A percentile compares a stretch with the other conserved stretches of the same genome.
These are phyloP conservation scores for Hemiprocne comata DNA, from an alignment of 2,113 vertebrate species.

Conservation along the genomic window DNA sequence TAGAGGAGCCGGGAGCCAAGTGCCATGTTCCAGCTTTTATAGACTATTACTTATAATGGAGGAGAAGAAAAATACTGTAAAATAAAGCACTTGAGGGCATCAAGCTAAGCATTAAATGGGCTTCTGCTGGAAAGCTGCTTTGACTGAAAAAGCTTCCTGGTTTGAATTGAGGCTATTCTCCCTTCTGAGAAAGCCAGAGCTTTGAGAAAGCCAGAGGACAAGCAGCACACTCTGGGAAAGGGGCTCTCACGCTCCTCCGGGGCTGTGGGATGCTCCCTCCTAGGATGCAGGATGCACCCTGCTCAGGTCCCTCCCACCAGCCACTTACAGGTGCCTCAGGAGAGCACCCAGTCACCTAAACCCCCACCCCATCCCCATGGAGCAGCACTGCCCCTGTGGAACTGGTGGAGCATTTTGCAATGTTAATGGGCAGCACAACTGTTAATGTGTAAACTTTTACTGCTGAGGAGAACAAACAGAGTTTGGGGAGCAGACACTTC, in stretches of 20 bases:
- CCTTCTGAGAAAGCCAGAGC: not conserved
- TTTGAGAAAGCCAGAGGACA: not conserved
- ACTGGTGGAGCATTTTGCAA: fast-evolving
- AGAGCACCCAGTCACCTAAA: not conserved
- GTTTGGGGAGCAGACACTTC: slow-evolving; percentile 48
- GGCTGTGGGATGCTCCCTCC: not conserved
- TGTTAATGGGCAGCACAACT: not conserved
- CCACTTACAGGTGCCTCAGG: too few species aligned
- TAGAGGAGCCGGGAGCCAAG: not conserved
- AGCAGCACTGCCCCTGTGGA: not conserved
- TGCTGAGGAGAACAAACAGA: not conserved
- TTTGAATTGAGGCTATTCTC: not conserved
- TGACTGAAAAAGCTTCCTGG: not conserved
- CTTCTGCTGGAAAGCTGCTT: slow-evolving; percentile 22
- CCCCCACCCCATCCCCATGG: not conserved
- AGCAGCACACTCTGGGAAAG: fast-evolving
- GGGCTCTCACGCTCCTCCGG: not conserved
- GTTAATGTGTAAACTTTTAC: not conserved
- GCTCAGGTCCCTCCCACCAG: not conserved
- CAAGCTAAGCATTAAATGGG: slow-evolving; percentile 38
- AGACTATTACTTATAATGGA: slow-evolving; percentile 17
- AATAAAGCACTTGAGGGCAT: slow-evolving; percentile 38
- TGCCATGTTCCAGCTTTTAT: not conserved
- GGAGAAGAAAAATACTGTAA: slow-evolving; percentile 41
- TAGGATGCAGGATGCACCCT: not conserved